Evolutionary conservation across 2,888 invertebrate species (phyloP), one percentile per base, ranked within the genome.

Genomic region (Athetis lepigone): DNA sequence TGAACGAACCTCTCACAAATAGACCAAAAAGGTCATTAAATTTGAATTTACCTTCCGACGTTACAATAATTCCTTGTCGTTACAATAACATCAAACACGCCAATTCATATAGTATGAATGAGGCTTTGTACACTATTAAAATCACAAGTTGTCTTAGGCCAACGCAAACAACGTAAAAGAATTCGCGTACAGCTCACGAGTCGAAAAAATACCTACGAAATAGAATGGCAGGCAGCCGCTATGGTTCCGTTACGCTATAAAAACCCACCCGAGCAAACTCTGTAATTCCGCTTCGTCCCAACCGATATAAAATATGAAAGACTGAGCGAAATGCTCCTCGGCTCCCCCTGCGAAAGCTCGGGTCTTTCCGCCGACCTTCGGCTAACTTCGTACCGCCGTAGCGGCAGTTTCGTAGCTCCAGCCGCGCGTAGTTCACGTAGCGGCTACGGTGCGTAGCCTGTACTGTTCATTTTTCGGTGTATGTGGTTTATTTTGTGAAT

Each of bases 301-400:
- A 88, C 89, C 92, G 90, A 91, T 94, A 94, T 94, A 94, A 94
- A 94, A 94, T 94, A 94, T 94, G 94, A 94, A 94, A 93, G 92
- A 91, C 92, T 89, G 93, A 88, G 91, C 93, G 82, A 89, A 93
- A 90, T 91, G 91, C 89, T 85, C 88, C 80, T 86, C 83, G 83
- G 85, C 81, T 80, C 85, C 88, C 88, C 86, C 81, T 88, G 85
- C 86, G 79, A 80, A 51, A 66, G 65, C 64, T 92, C 93, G 93
- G 87, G 61, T 47, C 42, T 62, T 60, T 80, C 89, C 93, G 93
- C 70, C 61, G 19, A 36, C 50, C 63, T 65, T 90, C 91, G 91
- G 85, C 49, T 19, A 75, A 68, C 66, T 85, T 86, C 93, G 93
- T 84, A 79, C 71, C 90, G 88, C 82, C 92, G 92, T 90, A 92